Evolutionary conservation across 2,888 invertebrate species (phyloP).

Genomic region (Lypha dubia): DNA sequence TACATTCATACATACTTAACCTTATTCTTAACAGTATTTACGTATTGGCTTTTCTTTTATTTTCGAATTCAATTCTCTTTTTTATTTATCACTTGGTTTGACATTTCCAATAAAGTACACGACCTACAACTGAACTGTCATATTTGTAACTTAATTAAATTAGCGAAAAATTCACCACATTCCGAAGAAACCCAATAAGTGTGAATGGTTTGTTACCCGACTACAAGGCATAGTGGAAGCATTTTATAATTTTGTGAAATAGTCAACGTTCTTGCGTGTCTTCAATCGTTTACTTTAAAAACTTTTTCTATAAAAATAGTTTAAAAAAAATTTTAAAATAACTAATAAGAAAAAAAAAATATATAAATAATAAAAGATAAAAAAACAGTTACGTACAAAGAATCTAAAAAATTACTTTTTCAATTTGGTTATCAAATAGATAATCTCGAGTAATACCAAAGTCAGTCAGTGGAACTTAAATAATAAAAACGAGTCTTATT

Average conservation of each 20-base stretch:
- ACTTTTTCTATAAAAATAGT: not conserved
- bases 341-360: not conserved
- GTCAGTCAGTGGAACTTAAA: not conserved
- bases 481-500: not conserved
- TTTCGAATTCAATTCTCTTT: not conserved
- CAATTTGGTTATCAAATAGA: too few relatives aligned
- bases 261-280: constrained; percentile 73
- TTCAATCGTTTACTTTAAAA: constrained; percentile 50
- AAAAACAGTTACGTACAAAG: not conserved
- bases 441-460: too few relatives aligned
- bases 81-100: constrained; percentile 7
- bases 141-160: constrained; percentile 73
- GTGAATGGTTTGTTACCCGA: constrained; percentile 67
- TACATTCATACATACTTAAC: too few relatives aligned
- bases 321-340: not conserved
- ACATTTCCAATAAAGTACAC: constrained; percentile 23
- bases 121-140: constrained; percentile 57
- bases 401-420: too few relatives aligned
- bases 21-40: not conserved
- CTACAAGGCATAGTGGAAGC: constrained; percentile 71
- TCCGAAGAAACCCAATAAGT: constrained; percentile 74
- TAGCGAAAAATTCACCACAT: constrained; percentile 70
- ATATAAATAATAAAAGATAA: not conserved
- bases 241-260: constrained; percentile 50
- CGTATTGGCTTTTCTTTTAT: constrained; percentile 15